These are phyloP conservation scores for Sebastes minor DNA, from an alignment of 2,797 vertebrate species.

Conservation along the genomic window DNA sequence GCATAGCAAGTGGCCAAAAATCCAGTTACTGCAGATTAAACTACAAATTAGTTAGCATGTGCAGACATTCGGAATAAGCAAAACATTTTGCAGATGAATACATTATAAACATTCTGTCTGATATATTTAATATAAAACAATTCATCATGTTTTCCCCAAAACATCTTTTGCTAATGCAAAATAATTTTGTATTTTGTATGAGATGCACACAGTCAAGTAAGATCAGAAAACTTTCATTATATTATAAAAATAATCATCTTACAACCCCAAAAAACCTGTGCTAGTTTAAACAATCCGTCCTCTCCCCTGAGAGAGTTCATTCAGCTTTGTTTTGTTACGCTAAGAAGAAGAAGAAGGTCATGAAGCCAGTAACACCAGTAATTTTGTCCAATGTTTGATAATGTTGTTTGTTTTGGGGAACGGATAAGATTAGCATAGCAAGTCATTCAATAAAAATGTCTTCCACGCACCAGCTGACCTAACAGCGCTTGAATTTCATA, in stretches of 20 bases:
- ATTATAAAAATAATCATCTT: neutral
- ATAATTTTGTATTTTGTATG: neutral
- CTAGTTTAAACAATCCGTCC: neutral
- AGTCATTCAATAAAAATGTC: slow-evolving; percentile 33
- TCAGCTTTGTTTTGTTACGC: neutral
- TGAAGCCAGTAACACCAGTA: neutral
- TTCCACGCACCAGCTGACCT: slow-evolving; percentile 40
- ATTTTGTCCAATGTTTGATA: slow-evolving; percentile 15
- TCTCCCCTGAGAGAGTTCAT: neutral
- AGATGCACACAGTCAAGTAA: neutral
- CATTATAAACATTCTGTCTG: neutral
- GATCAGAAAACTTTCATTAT: neutral
- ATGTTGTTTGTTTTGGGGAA: slow-evolving; percentile 27
- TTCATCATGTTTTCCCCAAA: neutral
- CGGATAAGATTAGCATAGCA: slow-evolving; percentile 17
- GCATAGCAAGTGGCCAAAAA: neutral
- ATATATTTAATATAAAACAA: neutral
- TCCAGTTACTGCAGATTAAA: neutral
- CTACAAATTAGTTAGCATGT: neutral
- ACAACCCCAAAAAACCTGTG: neutral
- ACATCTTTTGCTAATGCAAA: neutral
- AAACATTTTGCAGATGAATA: neutral
- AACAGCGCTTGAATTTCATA: slow-evolving; percentile 51
- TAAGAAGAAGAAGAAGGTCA: neutral
- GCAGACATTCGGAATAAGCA: neutral